Evolutionary conservation across 2,113 vertebrate genomes (phyloP), one percentile per base, ranked within the genome.

Genomic region (Oreochromis niloticus): DNA sequence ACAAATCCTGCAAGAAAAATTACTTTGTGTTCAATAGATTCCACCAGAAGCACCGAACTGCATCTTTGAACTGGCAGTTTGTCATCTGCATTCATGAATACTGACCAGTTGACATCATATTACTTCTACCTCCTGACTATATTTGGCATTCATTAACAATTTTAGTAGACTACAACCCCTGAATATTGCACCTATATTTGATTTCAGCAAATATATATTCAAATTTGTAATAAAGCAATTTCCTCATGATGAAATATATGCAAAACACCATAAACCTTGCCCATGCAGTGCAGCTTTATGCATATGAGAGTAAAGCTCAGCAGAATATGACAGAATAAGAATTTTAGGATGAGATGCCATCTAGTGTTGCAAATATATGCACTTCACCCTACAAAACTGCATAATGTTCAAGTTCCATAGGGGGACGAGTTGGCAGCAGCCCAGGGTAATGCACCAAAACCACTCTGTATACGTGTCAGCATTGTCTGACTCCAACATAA

Each of bases 391-490:
- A 71, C 84, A 88, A 80, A 8, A 82, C 80, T 83, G 86, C 75
- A 81, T 82, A 7, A 82, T 52, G 73, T 52, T 78, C 6, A 52
- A 43, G 34, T 75, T 43, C 82, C 75, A 88, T 50, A 82, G 27
- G 87, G 39, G 81, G n/a, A 59, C 27, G 13, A 78, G 61, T 80
- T 94, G 91, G 94, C 94, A 88, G 84, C 63, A n/a, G 82, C 80
- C 91, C 94, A 93, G 75, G 82, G 22, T 92, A 90, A 91, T 93
- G 92, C 92, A 92, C 92, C 93, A 94, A 93, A 93, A 90, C 54
- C 30, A 27, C 24, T 32, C 19, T 32, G 83, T n/a, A 61, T 56
- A 83, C 10, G 10, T 24, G 86, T 85, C 78, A 73, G 61, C 59
- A 24, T 22, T 30, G 30, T 83, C 79, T 79, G 43, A 90, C 63